Conservation (phyloP, 2,888 invertebrate species). For the Chironomus tentans region DNA sequence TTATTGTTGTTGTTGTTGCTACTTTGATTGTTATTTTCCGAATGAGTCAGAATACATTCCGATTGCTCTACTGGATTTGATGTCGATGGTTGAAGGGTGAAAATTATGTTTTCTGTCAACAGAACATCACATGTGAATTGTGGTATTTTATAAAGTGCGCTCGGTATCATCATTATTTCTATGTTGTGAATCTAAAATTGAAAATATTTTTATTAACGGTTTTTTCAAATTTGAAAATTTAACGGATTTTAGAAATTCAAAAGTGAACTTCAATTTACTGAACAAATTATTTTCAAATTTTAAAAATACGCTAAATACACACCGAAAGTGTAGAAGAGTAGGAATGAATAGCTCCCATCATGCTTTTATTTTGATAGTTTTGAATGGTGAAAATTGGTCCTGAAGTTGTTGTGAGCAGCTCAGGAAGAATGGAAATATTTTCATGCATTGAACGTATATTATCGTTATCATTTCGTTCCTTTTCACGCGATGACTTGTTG, state of each 20-base stretch:
- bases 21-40: too few species aligned
- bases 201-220: neutral
- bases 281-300: too few species aligned
- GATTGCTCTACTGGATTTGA: neutral
- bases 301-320: neutral
- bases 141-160: conserved; percentile 61
- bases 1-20: too few species aligned
- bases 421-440: conserved; percentile 40
- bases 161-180: conserved; percentile 54
- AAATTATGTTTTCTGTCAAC: conserved; percentile 42
- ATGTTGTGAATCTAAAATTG: conserved; percentile 53
- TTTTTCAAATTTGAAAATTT: too few species aligned
- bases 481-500: conserved; percentile 27
- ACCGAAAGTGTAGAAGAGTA: conserved; percentile 40
- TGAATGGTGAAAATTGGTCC: conserved; percentile 42
- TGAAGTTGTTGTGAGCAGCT: conserved; percentile 37
- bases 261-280: too few species aligned
- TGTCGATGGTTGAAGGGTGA: neutral
- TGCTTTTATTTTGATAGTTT: conserved; percentile 39
- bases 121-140: conserved; percentile 51
- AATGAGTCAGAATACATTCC: too few species aligned
- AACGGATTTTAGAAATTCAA: neutral
- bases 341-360: conserved; percentile 40
- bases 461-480: conserved; percentile 1
- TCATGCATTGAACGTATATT: conserved; percentile 38